A percentile compares a stretch with the other conserved stretches of the same genome.
These are phyloP conservation scores for Drosophila serrata DNA, from an alignment of 1,140 invertebrate species.

Conservation along the genomic window DNA sequence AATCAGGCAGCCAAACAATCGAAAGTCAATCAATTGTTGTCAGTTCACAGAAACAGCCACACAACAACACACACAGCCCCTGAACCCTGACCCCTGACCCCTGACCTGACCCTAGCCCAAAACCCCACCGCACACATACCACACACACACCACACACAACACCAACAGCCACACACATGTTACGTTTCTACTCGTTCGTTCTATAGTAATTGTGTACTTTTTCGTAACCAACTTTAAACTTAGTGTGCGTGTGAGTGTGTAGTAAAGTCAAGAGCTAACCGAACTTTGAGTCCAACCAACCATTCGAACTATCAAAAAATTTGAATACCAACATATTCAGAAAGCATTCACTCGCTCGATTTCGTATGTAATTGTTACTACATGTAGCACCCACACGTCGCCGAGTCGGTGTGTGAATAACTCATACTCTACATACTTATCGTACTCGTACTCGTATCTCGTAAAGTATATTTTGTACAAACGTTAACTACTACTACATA, in stretches of 20 bases:
- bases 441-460: conserved; percentile 39
- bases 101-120: conserved; percentile 10
- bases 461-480: conserved; percentile 55
- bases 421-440: conserved; percentile 37
- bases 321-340: conserved; percentile 36
- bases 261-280: conserved; percentile 55
- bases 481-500: conserved; percentile 46
- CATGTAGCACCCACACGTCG: conserved; percentile 36
- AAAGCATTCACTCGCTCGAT: conserved; percentile 33
- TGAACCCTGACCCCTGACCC: conserved; percentile 10
- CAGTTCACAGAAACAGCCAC: conserved; percentile 35
- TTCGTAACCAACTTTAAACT: conserved; percentile 69
- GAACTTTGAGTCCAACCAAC: conserved; percentile 43
- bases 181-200: conserved; percentile 75
- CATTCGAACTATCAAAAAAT: conserved; percentile 38
- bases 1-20: conserved; percentile 48
- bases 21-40: conserved; percentile 53
- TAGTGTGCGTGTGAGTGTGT: conserved; percentile 74
- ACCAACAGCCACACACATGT: conserved; percentile 38
- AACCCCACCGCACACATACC: conserved; percentile 17
- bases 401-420: conserved; percentile 26
- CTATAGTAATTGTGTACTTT: conserved; percentile 74
- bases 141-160: conserved; percentile 24
- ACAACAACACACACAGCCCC: conserved; percentile 22
- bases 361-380: conserved; percentile 64